phyloP scores from a whole-genome alignment of 2,888 invertebrate genomes.

The Rhyacophila evoluta region DNA sequence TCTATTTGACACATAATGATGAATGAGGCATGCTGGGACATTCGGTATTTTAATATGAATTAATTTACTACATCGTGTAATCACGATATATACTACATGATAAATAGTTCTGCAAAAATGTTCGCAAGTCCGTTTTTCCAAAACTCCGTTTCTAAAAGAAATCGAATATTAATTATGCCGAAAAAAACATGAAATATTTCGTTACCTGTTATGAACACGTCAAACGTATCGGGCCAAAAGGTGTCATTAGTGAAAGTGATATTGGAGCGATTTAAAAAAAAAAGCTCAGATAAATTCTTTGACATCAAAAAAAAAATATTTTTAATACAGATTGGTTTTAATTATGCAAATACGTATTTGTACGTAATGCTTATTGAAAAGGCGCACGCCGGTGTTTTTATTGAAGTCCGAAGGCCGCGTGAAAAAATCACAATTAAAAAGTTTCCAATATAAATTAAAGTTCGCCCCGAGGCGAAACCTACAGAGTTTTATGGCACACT shows the following conservation, averaged over 20 bases:
- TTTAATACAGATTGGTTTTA: constrained; percentile 9
- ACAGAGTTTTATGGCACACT: background rate
- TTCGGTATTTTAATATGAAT: no score
- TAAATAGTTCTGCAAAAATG: no score
- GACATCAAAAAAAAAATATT: background rate
- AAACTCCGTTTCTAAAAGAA: background rate
- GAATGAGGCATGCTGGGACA: no score
- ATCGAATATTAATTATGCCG: background rate
- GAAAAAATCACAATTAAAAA: constrained; percentile 13
- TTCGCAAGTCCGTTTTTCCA: no score
- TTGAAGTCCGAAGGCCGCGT: constrained; percentile 11
- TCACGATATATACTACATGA: no score
- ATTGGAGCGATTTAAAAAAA: background rate
- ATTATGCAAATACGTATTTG: constrained; percentile 5
- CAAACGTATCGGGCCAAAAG: background rate
- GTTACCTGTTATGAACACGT: background rate
- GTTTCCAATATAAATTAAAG: background rate
- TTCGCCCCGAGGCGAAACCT: background rate
- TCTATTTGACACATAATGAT: no score
- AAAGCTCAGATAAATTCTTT: background rate
- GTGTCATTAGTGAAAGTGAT: constrained; percentile 17
- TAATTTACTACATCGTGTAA: no score
- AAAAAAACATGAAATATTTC: background rate
- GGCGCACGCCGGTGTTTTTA: constrained; percentile 8
- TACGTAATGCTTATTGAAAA: constrained; percentile 24